These are phyloP conservation scores for Lepidocyrtoides sp. DNA, from an alignment of 2,888 invertebrate genomes.

Conservation along the genomic window DNA sequence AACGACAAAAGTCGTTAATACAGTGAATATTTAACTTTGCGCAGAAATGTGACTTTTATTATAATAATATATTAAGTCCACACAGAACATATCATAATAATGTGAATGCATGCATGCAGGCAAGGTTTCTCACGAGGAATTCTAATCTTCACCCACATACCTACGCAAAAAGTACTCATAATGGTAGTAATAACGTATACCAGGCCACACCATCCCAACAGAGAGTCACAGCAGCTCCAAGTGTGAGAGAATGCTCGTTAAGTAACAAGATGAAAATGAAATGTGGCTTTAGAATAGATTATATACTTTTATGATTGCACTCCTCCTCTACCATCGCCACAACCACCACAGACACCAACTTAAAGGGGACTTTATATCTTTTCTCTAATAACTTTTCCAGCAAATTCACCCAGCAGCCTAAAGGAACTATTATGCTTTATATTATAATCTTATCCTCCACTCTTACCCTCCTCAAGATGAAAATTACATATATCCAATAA, in stretches of 20 bases:
- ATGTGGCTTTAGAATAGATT: slow-evolving; percentile 71
- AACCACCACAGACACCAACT: slow-evolving; percentile 1
- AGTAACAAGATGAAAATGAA: slow-evolving; percentile 65
- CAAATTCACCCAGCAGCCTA: slow-evolving; percentile 7
- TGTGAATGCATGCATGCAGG: not conserved
- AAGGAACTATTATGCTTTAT: slow-evolving; percentile 32
- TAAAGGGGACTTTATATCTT: slow-evolving; percentile 17
- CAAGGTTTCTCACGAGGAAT: slow-evolving; percentile 54
- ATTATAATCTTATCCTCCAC: slow-evolving; percentile 38
- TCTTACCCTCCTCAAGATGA: not conserved
- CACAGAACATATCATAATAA: not conserved
- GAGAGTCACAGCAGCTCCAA: not conserved
- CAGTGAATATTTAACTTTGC: slow-evolving; percentile 41
- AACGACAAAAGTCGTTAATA: slow-evolving; percentile 28
- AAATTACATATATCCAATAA: slow-evolving; percentile 48
- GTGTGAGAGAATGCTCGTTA: slow-evolving; percentile 32
- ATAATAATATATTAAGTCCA: not conserved
- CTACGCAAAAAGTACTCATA: slow-evolving; percentile 15
- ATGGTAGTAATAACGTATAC: slow-evolving; percentile 17
- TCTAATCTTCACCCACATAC: slow-evolving; percentile 62
- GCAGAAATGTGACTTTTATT: slow-evolving; percentile 9
- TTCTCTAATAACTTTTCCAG: slow-evolving; percentile 28
- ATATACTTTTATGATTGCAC: slow-evolving; percentile 70
- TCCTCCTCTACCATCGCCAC: slow-evolving; percentile 19
- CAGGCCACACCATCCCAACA: not conserved